Conservation (phyloP, 2,888 invertebrate species). For the Cephus sareptanus region DNA sequence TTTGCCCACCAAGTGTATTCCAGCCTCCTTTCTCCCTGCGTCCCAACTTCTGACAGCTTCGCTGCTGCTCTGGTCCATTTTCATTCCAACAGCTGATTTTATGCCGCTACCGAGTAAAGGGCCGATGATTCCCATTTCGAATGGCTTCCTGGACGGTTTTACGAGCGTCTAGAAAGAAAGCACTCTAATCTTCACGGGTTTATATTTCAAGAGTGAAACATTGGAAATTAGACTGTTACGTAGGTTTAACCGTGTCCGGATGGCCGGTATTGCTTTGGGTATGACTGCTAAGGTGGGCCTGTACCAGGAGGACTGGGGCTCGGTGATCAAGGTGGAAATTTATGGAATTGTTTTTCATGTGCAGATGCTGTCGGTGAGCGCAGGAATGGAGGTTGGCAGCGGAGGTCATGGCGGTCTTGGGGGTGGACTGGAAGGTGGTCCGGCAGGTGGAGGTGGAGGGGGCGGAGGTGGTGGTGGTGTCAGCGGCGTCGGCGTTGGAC, state of each 20-base stretch:
- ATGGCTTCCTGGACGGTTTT: background rate
- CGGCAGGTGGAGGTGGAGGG: conserved; percentile 33
- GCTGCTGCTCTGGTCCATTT: background rate
- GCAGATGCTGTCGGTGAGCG: conserved; percentile 63
- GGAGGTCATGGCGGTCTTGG: conserved; percentile 49
- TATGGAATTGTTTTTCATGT: background rate
- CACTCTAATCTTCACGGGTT: background rate
- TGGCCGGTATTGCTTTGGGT: background rate
- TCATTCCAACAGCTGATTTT: background rate
- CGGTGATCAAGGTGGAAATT: background rate
- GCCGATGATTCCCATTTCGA: background rate
- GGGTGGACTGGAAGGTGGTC: conserved; percentile 16
- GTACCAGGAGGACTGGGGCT: background rate
- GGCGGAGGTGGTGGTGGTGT: conserved; percentile 48
- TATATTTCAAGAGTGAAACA: background rate
- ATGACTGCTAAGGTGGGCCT: background rate
- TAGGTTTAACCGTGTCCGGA: background rate
- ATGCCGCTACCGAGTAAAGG: background rate
- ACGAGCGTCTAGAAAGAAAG: background rate
- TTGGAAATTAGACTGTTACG: background rate
- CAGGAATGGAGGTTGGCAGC: conserved; percentile 63
- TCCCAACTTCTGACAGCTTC: background rate
- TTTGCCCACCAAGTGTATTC: background rate
- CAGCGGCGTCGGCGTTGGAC: conserved; percentile 38
- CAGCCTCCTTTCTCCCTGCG: background rate